A percentile compares a stretch with the other conserved stretches of the same genome.
Evolutionary conservation across 2,888 invertebrate genomes (phyloP).

Genomic region (Muschampia plurimacula): DNA sequence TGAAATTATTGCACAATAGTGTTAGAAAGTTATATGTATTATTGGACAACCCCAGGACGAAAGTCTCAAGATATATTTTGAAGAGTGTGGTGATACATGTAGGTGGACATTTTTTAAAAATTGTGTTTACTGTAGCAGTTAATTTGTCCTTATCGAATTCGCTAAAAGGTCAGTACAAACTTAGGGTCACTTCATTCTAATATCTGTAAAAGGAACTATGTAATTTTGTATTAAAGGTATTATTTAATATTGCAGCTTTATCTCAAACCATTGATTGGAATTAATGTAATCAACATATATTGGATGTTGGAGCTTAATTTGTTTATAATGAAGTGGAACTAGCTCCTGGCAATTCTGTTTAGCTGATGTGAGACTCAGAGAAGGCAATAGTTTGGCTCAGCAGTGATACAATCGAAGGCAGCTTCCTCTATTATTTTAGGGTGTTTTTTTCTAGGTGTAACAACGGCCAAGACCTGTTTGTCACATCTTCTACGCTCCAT

Average conservation of each 20-base stretch:
- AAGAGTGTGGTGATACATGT: constrained; percentile 52
- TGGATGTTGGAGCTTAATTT: constrained; percentile 78
- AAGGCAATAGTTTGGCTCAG: constrained; percentile 62
- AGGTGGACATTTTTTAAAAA: constrained; percentile 57
- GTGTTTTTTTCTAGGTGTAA: constrained; percentile 85
- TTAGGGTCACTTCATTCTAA: constrained; percentile 74
- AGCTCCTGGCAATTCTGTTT: constrained; percentile 71
- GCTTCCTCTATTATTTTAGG: constrained; percentile 77
- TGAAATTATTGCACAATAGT: constrained; percentile 66
- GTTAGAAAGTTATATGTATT: constrained; percentile 48
- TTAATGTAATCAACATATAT: constrained; percentile 77
- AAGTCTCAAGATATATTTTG: constrained; percentile 48
- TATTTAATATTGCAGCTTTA: constrained; percentile 85
- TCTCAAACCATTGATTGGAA: constrained; percentile 80
- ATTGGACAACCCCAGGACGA: constrained; percentile 52
- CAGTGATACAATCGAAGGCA: constrained; percentile 58
- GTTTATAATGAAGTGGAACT: constrained; percentile 74
- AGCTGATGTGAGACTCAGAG: constrained; percentile 69
- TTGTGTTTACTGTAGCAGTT: constrained; percentile 47
- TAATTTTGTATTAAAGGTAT: constrained; percentile 82
- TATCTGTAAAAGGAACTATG: constrained; percentile 66
- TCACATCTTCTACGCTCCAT: constrained; percentile 67
- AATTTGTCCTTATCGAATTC: constrained; percentile 44
- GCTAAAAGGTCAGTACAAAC: constrained; percentile 80
- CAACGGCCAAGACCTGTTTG: constrained; percentile 70